Percentiles rank a stretch among this genome's conserved stretches.
Evolutionary conservation across 1,140 invertebrate species (phyloP).

Genomic region (Oryctes rhinoceros): DNA sequence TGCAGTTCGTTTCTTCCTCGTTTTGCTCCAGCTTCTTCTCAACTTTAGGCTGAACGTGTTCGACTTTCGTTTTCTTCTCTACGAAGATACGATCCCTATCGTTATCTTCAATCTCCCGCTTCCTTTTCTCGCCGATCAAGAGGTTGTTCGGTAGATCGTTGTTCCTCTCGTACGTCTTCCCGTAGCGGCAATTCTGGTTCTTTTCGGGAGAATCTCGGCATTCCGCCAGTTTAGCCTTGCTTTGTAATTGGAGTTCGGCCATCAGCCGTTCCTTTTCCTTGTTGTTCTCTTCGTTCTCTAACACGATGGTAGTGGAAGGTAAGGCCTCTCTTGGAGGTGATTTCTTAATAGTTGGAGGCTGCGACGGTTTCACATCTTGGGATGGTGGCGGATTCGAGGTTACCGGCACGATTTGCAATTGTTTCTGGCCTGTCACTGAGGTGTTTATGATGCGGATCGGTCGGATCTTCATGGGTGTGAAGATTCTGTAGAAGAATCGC

Average conservation of each 20-base stretch:
- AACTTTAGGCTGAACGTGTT: slow-evolving; percentile 38
- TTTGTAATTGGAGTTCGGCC: slow-evolving; percentile 56
- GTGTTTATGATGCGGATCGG: slow-evolving; percentile 59
- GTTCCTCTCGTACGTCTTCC: background rate
- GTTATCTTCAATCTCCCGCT: background rate
- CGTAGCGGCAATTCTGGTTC: background rate
- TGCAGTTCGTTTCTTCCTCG: slow-evolving; percentile 47
- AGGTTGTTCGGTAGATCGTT: background rate
- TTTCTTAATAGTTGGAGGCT: slow-evolving; percentile 35
- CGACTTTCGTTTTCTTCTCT: slow-evolving; percentile 35
- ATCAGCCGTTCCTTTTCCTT: slow-evolving; percentile 55
- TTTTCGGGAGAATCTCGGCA: background rate
- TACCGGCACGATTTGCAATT: slow-evolving; percentile 58
- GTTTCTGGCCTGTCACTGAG: slow-evolving; percentile 52
- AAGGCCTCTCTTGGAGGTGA: slow-evolving; percentile 43
- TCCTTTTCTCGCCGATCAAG: background rate
- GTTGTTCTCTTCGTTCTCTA: slow-evolving; percentile 45
- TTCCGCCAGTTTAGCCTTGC: slow-evolving; percentile 49
- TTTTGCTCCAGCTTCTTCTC: slow-evolving; percentile 31
- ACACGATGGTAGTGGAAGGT: background rate
- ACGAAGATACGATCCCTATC: background rate
- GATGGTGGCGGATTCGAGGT: slow-evolving; percentile 28
- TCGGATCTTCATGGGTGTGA: slow-evolving; percentile 57
- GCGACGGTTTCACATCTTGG: background rate
- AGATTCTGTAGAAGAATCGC: slow-evolving; percentile 70